These are phyloP conservation scores for Scelioninae gen. 1 DNA, from an alignment of 2,888 invertebrate species.

Conservation along the genomic window DNA sequence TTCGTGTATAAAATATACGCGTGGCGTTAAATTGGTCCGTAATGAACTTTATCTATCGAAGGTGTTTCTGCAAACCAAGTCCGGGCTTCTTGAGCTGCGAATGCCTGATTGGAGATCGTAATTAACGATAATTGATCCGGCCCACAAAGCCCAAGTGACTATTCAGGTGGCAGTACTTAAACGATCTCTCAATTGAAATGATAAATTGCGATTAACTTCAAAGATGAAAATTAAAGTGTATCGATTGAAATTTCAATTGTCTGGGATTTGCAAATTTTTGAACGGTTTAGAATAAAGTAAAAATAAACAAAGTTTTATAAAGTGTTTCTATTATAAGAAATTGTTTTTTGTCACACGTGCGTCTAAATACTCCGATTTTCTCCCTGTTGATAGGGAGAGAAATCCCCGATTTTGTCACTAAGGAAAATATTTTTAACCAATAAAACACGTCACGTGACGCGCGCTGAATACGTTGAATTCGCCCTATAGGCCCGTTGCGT, in stretches of 20 bases:
- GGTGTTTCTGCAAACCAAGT: conserved; percentile 46
- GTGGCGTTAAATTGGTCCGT: conserved; percentile 46
- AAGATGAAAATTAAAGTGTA: conserved; percentile 63
- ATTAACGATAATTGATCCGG: conserved; percentile 78
- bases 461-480: too few species aligned
- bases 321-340: too few species aligned
- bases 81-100: conserved; percentile 43
- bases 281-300: neutral
- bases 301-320: too few species aligned
- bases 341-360: too few species aligned
- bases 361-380: too few species aligned
- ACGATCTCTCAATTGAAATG: conserved; percentile 71
- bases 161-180: conserved; percentile 62
- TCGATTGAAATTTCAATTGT: conserved; percentile 5
- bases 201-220: conserved; percentile 73
- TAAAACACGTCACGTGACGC: too few species aligned
- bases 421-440: too few species aligned
- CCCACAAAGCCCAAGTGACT: conserved; percentile 62
- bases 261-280: conserved; percentile 1
- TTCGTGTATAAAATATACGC: conserved; percentile 41
- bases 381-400: too few species aligned
- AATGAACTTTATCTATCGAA: conserved; percentile 60
- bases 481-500: too few species aligned
- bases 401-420: too few species aligned
- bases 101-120: conserved; percentile 74